A percentile compares a stretch with the other conserved stretches of the same genome.
Evolutionary conservation across 2,888 invertebrate genomes (phyloP).

Genomic region (Hypena proboscidalis): DNA sequence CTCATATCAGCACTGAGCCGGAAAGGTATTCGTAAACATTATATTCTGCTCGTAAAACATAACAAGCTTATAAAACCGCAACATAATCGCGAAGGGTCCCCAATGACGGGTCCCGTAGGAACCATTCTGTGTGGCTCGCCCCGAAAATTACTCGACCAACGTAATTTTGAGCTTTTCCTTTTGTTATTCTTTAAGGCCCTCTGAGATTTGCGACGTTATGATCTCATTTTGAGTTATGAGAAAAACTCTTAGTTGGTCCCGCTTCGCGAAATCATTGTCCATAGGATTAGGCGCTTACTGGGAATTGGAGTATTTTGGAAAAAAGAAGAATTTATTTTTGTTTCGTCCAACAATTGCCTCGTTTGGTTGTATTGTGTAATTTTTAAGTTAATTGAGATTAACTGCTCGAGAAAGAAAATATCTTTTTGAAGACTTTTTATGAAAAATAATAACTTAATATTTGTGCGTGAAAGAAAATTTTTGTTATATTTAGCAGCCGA

Average conservation of each 20-base stretch:
- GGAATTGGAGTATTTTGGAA: conserved; percentile 51
- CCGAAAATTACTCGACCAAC: conserved; percentile 81
- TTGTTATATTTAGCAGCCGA: no score
- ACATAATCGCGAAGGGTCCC: conserved; percentile 77
- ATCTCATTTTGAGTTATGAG: conserved; percentile 84
- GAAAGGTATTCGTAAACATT: conserved; percentile 68
- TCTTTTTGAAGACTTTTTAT: no score
- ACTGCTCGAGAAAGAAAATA: no score
- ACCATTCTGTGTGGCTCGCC: conserved; percentile 75
- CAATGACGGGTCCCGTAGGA: conserved; percentile 69
- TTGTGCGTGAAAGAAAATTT: no score
- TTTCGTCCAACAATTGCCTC: conserved; percentile 42
- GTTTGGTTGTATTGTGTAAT: conserved; percentile 43
- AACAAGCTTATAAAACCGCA: conserved; percentile 83
- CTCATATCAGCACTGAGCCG: conserved; percentile 49
- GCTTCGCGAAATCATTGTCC: conserved; percentile 73
- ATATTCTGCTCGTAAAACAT: conserved; percentile 77
- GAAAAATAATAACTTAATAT: no score
- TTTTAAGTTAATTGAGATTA: conserved; percentile 28
- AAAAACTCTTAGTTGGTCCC: conserved; percentile 79
- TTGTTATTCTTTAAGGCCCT: conserved; percentile 81
- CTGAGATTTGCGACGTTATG: conserved; percentile 81
- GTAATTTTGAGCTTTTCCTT: conserved; percentile 82
- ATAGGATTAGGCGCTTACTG: conserved; percentile 73
- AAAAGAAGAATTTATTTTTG: conserved; percentile 38